Conservation (phyloP, 2,888 invertebrate species). For the Myopa testacea region DNA sequence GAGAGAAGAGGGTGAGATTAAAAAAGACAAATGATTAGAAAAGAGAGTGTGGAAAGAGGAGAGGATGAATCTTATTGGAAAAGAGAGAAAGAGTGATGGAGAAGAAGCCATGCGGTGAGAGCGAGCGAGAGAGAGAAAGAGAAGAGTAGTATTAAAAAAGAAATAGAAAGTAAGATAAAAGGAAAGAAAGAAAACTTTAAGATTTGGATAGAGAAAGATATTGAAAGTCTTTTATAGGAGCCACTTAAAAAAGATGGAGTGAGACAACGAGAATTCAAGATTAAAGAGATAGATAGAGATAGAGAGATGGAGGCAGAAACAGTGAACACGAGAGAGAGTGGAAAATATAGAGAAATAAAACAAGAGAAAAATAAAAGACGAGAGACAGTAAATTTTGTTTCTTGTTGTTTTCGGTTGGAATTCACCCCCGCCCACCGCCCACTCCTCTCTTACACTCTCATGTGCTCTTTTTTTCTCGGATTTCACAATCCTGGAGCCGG, state of each 20-base stretch:
- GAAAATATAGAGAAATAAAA: slow-evolving; percentile 2
- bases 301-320: neutral
- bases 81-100: slow-evolving; percentile 11
- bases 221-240: no score
- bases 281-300: neutral
- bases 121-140: neutral
- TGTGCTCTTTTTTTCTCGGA: no score
- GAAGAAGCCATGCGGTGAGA: no score
- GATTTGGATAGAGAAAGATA: no score
- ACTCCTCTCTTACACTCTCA: no score
- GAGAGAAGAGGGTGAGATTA: neutral
- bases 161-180: slow-evolving; percentile 7
- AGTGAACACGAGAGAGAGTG: neutral
- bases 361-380: neutral
- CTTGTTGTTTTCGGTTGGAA: no score
- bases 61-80: neutral
- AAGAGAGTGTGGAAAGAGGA: no score
- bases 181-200: no score
- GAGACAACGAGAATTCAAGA: slow-evolving; percentile 21
- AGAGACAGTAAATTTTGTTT: no score
- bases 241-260: neutral
- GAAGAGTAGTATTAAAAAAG: no score
- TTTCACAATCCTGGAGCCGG: neutral
- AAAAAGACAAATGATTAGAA: no score
- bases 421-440: no score